Percentiles rank a stretch among this genome's conserved stretches.
These are phyloP conservation scores for Aythya fuligula DNA, from an alignment of 2,797 vertebrate genomes.

Conservation along the genomic window DNA sequence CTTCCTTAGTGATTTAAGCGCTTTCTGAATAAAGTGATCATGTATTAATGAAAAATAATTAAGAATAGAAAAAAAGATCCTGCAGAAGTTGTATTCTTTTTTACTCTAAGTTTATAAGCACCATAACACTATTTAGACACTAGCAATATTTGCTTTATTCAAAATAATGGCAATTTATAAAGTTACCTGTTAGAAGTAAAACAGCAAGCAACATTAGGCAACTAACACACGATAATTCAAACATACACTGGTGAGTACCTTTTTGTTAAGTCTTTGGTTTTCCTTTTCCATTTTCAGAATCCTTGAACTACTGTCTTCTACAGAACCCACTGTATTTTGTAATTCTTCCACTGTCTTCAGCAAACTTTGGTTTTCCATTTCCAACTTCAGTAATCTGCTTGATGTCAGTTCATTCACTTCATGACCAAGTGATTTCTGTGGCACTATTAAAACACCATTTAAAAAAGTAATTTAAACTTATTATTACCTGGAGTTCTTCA, in stretches of 20 bases:
- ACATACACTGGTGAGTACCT: slow-evolving; percentile 75
- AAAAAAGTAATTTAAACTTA: not conserved
- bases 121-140: not conserved
- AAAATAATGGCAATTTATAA: not conserved
- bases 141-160: not conserved
- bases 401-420: slow-evolving; percentile 97
- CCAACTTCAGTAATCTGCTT: slow-evolving; percentile 92
- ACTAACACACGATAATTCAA: not conserved
- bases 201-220: not conserved
- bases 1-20: not conserved
- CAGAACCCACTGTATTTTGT: slow-evolving; percentile 77
- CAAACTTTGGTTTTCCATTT: slow-evolving; percentile 97
- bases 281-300: slow-evolving; percentile 89
- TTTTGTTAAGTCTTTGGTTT: slow-evolving; percentile 90
- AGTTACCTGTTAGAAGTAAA: not conserved
- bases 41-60: not conserved
- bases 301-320: slow-evolving; percentile 82
- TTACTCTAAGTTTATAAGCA: not conserved
- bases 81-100: not conserved
- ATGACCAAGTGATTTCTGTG: slow-evolving; percentile 94
- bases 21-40: not conserved
- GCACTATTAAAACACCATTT: slow-evolving; percentile 74
- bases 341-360: slow-evolving; percentile 93
- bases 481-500: not conserved
- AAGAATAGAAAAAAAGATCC: not conserved